phyloP scores from a whole-genome alignment of 2,797 vertebrate genomes.

The Chelon labrosus region DNA sequence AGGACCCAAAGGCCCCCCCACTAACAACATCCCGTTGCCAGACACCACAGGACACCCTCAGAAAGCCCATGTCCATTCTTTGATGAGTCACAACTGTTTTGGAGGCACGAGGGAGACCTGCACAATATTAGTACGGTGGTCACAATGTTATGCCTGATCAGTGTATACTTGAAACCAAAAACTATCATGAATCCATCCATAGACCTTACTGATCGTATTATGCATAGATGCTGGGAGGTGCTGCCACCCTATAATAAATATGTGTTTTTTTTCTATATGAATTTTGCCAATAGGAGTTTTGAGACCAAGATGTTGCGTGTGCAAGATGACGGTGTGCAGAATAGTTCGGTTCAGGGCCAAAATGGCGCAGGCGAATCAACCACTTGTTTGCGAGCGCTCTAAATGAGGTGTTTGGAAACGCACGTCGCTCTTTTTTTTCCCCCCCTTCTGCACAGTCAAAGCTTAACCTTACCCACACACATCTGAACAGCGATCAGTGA shows the following conservation, averaged over 20 bases:
- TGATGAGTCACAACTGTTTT: no score
- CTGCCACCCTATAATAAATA: not conserved
- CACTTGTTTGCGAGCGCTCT: not conserved
- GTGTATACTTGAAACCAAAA: no score
- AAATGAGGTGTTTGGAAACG: not conserved
- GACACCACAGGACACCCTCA: no score
- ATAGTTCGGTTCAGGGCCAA: not conserved
- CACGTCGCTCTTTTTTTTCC: constrained; percentile 21
- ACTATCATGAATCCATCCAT: no score
- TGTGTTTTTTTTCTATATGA: not conserved
- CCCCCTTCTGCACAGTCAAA: constrained; percentile 38
- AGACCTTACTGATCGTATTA: not conserved
- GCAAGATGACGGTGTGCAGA: not conserved
- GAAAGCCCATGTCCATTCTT: no score
- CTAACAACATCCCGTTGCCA: no score
- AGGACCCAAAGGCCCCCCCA: no score
- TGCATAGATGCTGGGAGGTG: not conserved
- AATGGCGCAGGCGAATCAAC: not conserved
- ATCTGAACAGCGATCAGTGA: constrained; percentile 57
- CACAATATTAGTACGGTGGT: no score
- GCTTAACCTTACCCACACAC: constrained; percentile 46
- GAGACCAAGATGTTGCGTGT: not conserved
- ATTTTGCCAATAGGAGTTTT: not conserved
- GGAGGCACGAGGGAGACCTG: no score
- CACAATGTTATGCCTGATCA: no score